Evolutionary conservation across 2,888 invertebrate species (phyloP), one percentile per base, ranked within the genome.

Genomic region (Dynastes hyllus): DNA sequence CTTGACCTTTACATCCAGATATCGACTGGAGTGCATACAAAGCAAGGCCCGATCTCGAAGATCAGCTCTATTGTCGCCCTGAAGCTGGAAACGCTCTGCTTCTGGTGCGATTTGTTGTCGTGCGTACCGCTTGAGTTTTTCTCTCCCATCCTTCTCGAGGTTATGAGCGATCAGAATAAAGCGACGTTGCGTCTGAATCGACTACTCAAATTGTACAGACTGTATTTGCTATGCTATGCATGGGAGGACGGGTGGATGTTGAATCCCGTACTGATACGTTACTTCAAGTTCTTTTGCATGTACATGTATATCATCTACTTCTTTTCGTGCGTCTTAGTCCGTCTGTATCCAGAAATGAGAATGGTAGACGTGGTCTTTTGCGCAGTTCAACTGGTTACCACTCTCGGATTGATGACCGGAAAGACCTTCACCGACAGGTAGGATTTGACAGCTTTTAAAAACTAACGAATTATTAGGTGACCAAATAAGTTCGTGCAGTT

Each of bases 101-200:
- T 81, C 45, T 77, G 78, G 37, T 13, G 66, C 0, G 82, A 82
- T 13, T 55, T 83, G 6, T 27, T 80, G n/a, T 66, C 82, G 11
- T 63, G 80, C 3, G n/a, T 82, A 11, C 83, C 83, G 4, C 51
- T 81, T 0, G 82, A 83, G 61, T 40, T 79, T 8, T 76, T 82
- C 9, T 77, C 79, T 2, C 50, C 79, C 13, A 61, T 83, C 16
- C 22, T 82, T 37, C 22, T 81, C 9, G 53, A 37, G 2, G 27
- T 9, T 1, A 45, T 78, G 27, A 76, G 58, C 9, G 53, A 58
- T 37, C 81, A 78, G 45, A 29, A 55, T 5, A 9, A 11, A 8
- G 79, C 78, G 1, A 22, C 76, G 13, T 67, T 82, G 4, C 73
- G 77, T 13, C 67, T 81, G 27, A 83, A 83, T 51, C 63, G 81